phyloP scores from a whole-genome alignment of 2,113 vertebrate species.

The Perca fluviatilis region DNA sequence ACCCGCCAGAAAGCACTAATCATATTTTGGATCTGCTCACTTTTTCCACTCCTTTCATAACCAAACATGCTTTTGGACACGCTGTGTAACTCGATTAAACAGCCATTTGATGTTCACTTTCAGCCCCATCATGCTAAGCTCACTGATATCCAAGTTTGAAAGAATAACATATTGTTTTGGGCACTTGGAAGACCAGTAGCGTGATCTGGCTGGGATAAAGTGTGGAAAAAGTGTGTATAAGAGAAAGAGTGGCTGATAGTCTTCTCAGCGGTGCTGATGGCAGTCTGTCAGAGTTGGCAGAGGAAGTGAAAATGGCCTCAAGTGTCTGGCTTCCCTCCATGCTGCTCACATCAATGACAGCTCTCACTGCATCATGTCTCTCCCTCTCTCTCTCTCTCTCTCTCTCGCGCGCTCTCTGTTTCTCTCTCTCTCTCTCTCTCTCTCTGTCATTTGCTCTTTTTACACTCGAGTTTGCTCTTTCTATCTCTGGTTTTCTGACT shows the following conservation, averaged over 20 bases:
- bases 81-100: conserved; percentile 61
- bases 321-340: conserved; percentile 79
- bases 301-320: conserved; percentile 81
- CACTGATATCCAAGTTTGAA: conserved; percentile 70
- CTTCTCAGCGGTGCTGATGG: conserved; percentile 72
- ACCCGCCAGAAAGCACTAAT: conserved; percentile 59
- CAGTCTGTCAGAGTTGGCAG: conserved; percentile 81
- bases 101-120: conserved; percentile 72
- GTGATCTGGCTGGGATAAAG: conserved; percentile 66
- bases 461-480: conserved; percentile 46
- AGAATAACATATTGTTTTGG: conserved; percentile 82
- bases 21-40: conserved; percentile 67
- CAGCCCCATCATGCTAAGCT: conserved; percentile 74
- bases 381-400: conserved; percentile 20
- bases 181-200: conserved; percentile 67
- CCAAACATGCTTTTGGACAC: conserved; percentile 66
- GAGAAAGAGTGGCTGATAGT: conserved; percentile 66
- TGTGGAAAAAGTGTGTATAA: conserved; percentile 59
- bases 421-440: conserved; percentile 33
- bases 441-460: conserved; percentile 49
- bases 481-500: conserved; percentile 42
- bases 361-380: conserved; percentile 67
- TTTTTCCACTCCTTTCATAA: conserved; percentile 64
- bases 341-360: conserved; percentile 74
- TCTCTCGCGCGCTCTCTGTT: conserved; percentile 21